Base-by-base conservation (phyloP, 2,113 vertebrate species). In the Pelvicachromis taeniatus region DNA sequence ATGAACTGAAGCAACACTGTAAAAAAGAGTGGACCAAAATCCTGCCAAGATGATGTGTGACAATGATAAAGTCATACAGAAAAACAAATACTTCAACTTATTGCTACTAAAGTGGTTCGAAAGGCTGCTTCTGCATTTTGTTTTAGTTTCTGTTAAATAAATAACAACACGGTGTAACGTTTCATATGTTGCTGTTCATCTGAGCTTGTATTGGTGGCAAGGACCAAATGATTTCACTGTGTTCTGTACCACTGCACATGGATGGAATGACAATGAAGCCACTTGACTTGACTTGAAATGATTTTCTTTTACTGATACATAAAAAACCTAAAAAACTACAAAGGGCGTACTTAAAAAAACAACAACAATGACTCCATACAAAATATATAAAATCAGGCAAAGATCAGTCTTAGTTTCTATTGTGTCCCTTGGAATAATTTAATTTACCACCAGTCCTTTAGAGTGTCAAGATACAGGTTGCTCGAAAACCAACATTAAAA, bases 71-170 rank as follows among this genome's bases (percentile, higher is more conserved):
- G 31, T 12, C 10, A 3, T 0, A 0, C 31, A 38, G 33, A 38
- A 63, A 63, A 63, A 63, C 59, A 38, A 38, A 33, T 63, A 63
- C 59, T 63, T n/a, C 59, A 38, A n/a, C 31, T 38, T 63, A 63
- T 63, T n/a, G 10, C 31, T 63, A n/a, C 31, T 63, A 35, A 35
- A n/a, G 59, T 35, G 31, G 6, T 35, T 63, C 17, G 35, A n/a
- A 17, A 0, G 33, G 33, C 59, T n/a, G 6, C 4, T 63, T 63
- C 31, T 63, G 31, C 12, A 38, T 38, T 63, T 63, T 63, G 17
- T n/a, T 17, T 63, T 12, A n/a, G 17, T 38, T 63, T n/a, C 17
- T 63, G 35, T 63, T 63, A 63, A 38, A 63, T 63, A 63, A 63
- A 63, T 63, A 63, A 4, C 10, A 63, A 38, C 59, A 63, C 6